Conservation (phyloP, 2,888 invertebrate species). For the Hirtodrosophila alboralis region DNA sequence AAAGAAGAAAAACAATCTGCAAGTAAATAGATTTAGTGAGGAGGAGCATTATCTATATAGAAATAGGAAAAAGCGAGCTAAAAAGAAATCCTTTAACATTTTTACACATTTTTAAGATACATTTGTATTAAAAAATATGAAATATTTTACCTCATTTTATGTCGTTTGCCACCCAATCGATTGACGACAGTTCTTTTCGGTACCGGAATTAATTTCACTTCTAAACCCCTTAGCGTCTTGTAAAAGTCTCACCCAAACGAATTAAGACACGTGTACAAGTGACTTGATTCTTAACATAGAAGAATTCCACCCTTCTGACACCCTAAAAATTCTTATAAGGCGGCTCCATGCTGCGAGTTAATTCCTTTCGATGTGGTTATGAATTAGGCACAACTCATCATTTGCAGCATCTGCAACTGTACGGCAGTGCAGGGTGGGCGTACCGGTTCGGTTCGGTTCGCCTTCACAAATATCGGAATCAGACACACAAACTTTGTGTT, state of each 20-base stretch:
- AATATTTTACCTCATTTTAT: constrained; percentile 7
- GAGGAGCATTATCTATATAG: too few species aligned
- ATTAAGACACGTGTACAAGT: constrained; percentile 73
- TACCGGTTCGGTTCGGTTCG: constrained; percentile 32
- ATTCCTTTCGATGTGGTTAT: constrained; percentile 83
- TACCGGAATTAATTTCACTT: constrained; percentile 80
- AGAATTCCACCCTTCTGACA: constrained; percentile 40
- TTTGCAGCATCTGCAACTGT: constrained; percentile 76
- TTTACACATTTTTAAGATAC: too few species aligned
- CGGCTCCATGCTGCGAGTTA: constrained; percentile 75
- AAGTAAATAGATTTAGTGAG: too few species aligned
- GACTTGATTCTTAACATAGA: constrained; percentile 62
- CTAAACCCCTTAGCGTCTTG: constrained; percentile 61
- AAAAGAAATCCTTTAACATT: too few species aligned
- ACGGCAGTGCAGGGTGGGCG: constrained; percentile 39
- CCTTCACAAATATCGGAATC: constrained; percentile 51
- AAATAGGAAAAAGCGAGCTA: too few species aligned
- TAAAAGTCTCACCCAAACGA: constrained; percentile 79
- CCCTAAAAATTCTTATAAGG: constrained; percentile 25
- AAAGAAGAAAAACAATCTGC: too few species aligned
- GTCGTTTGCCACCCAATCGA: constrained; percentile 56
- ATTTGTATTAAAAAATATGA: not conserved
- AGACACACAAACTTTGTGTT: constrained; percentile 74
- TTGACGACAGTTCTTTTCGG: constrained; percentile 76
- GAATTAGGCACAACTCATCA: constrained; percentile 82